Evolutionary conservation across 2,888 invertebrate genomes (phyloP).

Genomic region (Pristionchus japonicus): DNA sequence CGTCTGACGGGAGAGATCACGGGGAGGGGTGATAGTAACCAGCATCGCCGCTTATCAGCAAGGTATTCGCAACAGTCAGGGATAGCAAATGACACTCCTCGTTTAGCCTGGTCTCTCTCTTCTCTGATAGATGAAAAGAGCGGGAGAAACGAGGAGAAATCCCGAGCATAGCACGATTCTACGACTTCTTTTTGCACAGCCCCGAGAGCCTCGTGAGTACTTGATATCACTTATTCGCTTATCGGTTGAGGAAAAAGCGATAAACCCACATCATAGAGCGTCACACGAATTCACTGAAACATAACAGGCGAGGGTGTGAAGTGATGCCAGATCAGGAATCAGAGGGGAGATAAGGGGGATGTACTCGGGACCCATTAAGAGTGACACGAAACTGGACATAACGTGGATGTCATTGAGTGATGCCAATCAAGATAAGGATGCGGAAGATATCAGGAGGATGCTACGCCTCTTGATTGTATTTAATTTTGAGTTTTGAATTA

Average conservation of each 20-base stretch:
- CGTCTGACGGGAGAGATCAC: not conserved
- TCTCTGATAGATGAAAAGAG: not conserved
- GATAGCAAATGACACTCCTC: not conserved
- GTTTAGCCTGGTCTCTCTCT: not conserved
- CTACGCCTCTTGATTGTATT: no score
- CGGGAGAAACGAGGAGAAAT: not conserved
- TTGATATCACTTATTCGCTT: not conserved
- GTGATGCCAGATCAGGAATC: not conserved
- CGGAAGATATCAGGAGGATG: no score
- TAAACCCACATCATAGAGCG: conserved; percentile 2
- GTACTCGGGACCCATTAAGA: not conserved
- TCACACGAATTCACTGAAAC: not conserved
- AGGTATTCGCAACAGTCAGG: not conserved
- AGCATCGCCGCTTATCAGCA: not conserved
- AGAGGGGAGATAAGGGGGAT: not conserved
- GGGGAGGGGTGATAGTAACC: conserved; percentile 5
- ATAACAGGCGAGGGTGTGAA: not conserved
- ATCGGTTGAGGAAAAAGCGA: not conserved
- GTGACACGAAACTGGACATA: no score
- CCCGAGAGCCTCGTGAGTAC: not conserved
- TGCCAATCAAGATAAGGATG: no score
- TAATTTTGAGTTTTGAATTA: no score
- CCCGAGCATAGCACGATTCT: not conserved
- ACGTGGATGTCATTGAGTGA: no score
- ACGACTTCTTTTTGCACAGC: not conserved